A percentile compares a stretch with the other conserved stretches of the same genome.
Conservation (phyloP, 2,888 invertebrate species). For the Troides helena region DNA sequence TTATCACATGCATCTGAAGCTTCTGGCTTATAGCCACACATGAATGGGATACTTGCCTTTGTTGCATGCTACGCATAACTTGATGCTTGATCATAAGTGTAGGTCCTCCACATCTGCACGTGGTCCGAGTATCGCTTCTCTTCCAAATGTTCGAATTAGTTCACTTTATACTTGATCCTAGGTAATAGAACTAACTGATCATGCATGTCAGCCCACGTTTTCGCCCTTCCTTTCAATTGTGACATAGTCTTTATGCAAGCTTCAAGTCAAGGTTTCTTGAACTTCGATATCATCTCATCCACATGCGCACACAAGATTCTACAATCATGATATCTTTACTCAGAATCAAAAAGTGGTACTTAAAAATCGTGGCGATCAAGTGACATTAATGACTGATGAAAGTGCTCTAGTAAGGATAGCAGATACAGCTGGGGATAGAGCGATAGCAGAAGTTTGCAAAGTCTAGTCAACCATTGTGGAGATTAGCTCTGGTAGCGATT, state of each 20-base stretch:
- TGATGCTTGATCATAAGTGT: constrained; percentile 30
- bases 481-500: neutral
- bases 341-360: constrained; percentile 12
- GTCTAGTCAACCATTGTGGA: neutral
- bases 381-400: neutral
- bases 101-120: constrained; percentile 10
- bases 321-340: constrained; percentile 24
- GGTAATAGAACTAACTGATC: constrained; percentile 32
- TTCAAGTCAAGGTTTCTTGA: constrained; percentile 29
- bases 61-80: neutral
- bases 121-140: constrained; percentile 32
- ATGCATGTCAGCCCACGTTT: constrained; percentile 33
- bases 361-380: constrained; percentile 10
- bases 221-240: constrained; percentile 32
- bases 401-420: neutral
- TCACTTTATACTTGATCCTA: constrained; percentile 33
- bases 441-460: neutral
- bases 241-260: constrained; percentile 34
- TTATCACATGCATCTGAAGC: neutral
- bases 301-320: constrained; percentile 19
- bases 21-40: neutral
- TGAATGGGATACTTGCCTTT: neutral
- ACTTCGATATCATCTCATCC: constrained; percentile 3
- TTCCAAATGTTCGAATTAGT: constrained; percentile 30
- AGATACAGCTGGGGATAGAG: too few relatives aligned